These are phyloP conservation scores for Tadarida brasiliensis DNA, from an alignment of 2,797 vertebrate species.

Conservation along the genomic window DNA sequence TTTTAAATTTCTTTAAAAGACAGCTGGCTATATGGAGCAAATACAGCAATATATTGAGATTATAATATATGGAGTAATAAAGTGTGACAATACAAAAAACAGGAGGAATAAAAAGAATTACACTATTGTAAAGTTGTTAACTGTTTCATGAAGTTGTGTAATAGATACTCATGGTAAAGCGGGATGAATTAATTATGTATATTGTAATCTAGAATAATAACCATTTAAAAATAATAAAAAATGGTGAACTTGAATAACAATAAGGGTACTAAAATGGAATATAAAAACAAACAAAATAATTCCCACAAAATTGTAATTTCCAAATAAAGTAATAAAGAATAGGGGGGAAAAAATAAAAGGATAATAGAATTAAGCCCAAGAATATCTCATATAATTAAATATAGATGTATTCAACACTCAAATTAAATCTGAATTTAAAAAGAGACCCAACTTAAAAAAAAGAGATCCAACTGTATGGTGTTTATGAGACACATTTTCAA, in stretches of 20 bases:
- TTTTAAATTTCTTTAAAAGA: conserved; percentile 32
- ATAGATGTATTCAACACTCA: not conserved
- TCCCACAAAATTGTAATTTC: not conserved
- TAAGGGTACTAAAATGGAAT: not conserved
- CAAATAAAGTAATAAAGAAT: conserved; percentile 4
- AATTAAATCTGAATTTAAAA: conserved; percentile 7
- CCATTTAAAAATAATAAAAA: conserved; percentile 39
- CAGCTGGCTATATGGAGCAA: not conserved
- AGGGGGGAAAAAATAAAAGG: not conserved
- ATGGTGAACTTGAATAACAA: not conserved
- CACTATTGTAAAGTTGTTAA: not conserved
- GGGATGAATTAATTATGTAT: not conserved
- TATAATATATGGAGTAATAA: not conserved
- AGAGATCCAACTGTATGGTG: not conserved
- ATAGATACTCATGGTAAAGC: not conserved
- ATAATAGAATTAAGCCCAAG: not conserved
- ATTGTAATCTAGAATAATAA: not conserved
- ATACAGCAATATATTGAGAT: not conserved
- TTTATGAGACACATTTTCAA: not conserved
- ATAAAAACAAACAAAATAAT: not conserved
- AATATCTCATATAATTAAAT: not conserved
- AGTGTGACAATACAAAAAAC: not conserved
- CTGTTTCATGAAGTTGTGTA: not conserved
- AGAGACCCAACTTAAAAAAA: conserved; percentile 12
- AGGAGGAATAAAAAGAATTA: not conserved